phyloP scores from a whole-genome alignment of 2,888 invertebrate genomes.

The Sinodicranocentrus sp. region DNA sequence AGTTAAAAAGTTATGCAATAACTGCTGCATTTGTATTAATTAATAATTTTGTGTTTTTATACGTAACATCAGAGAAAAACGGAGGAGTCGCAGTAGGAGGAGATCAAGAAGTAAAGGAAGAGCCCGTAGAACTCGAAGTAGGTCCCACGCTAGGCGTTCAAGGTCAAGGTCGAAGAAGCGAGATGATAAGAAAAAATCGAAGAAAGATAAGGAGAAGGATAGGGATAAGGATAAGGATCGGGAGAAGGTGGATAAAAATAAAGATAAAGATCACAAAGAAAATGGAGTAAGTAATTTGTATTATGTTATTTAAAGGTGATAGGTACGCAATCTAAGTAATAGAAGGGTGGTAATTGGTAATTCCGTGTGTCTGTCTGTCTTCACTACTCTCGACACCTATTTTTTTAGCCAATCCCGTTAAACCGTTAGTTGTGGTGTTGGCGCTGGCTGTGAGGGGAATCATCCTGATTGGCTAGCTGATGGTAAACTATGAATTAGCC shows the following conservation, averaged over 20 bases:
- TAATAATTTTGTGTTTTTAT: background rate
- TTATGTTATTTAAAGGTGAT: background rate
- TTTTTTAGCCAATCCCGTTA: too few relatives aligned
- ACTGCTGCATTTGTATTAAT: background rate
- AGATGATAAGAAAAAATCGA: constrained; percentile 73
- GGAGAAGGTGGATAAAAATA: constrained; percentile 62
- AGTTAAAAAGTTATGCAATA: background rate
- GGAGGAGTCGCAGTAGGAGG: constrained; percentile 69
- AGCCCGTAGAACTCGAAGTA: constrained; percentile 66
- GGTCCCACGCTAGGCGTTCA: constrained; percentile 54
- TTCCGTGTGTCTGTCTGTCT: too few relatives aligned
- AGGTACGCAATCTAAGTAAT: background rate
- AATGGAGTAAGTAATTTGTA: constrained; percentile 57
- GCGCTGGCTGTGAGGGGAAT: too few relatives aligned
- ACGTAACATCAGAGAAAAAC: constrained; percentile 64
- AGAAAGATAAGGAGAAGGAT: constrained; percentile 72
- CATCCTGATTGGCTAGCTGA: too few relatives aligned
- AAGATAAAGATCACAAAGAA: constrained; percentile 65
- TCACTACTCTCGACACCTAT: too few relatives aligned
- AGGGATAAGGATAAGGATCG: constrained; percentile 66
- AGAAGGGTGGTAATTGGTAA: too few relatives aligned
- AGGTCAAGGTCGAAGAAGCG: constrained; percentile 82
- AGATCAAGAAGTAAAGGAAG: constrained; percentile 71
- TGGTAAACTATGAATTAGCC: too few relatives aligned
- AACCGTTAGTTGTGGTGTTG: too few relatives aligned